Base-by-base conservation (phyloP, 2,888 invertebrate genomes). In the Trisateles emortualis region DNA sequence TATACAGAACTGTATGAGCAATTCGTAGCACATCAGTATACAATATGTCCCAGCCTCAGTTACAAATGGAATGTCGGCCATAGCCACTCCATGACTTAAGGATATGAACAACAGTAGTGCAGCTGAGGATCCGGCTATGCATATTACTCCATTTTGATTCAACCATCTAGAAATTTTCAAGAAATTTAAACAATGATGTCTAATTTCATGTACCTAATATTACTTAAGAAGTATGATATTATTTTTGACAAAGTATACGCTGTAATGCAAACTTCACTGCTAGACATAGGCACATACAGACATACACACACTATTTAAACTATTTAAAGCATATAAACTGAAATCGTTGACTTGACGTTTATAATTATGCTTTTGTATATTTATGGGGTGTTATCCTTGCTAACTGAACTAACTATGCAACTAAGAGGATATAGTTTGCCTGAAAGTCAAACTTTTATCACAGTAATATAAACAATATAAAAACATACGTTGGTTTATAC, bases 41-140 rank as follows among this genome's bases (percentile, higher is more conserved):
- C 68, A 42, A 36, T 88, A 87, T 0, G 81, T 72, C 0, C 78
- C 83, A 1, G 70, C 72, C 68, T 88, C 87, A 0, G 85, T 83
- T 11, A 79, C 68, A 2, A 38, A 39, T 0, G 69, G 53, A 48
- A 86, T 60, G 9, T 87, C 79, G 0, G 68, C 64, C 1, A 51
- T 64, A 0, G 49, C 11, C 0, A 82, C 10, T 0, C 80, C 84
- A 22, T 80, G 74, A 47, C 57, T 66, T 0, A 76, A 11, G 0
- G 76, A 52, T 0, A 77, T 22, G 0, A 42, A 32, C 0, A 24
- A 0, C 0, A 67, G 0, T 4, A 42, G 1, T n/a, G 26, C 8
- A 9, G 46, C 56, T 0, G 38, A 1, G 1, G 51, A 9, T 3
- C 26, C 62, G 22, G 4, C 22, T 2, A 44, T 0, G 16, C 63